Percentiles rank a stretch among this genome's conserved stretches.
Conservation (phyloP, 64 coral and sea anemone species). For the Acropora yongei region DNA sequence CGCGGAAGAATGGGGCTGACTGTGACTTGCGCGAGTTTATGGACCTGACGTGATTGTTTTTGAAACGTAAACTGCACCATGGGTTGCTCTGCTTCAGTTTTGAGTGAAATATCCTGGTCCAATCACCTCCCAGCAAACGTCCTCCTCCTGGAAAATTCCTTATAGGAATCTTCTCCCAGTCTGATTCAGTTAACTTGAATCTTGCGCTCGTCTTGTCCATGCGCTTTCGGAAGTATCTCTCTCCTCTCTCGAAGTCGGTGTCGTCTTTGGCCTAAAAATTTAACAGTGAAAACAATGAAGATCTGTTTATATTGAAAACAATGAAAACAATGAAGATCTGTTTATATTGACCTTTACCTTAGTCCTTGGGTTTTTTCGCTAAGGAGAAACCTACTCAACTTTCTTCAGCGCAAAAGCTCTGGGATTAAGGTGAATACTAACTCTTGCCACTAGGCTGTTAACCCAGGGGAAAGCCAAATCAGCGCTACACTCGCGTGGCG, state of each 20-base stretch:
- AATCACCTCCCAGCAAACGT: neutral
- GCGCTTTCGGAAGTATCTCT: neutral
- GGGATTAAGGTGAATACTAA: too few species aligned
- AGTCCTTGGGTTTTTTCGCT: too few species aligned
- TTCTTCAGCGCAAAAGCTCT: too few species aligned
- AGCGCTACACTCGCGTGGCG: too few species aligned
- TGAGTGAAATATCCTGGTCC: neutral
- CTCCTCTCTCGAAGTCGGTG: neutral
- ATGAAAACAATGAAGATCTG: too few species aligned
- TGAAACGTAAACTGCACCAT: slow-evolving; percentile 11
- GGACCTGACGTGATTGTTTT: neutral
- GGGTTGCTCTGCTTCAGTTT: neutral
- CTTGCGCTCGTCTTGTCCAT: neutral
- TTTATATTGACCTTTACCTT: too few species aligned
- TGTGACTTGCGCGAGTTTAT: neutral
- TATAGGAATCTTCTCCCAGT: neutral
- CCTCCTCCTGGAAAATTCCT: neutral
- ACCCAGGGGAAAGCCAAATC: too few species aligned
- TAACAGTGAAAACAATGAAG: too few species aligned
- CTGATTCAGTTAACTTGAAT: neutral
- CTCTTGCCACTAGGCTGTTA: too few species aligned
- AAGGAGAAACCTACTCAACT: too few species aligned
- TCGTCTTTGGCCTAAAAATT: neutral
- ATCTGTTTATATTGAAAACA: too few species aligned
- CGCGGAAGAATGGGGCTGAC: neutral